phyloP scores from a whole-genome alignment of 2,113 vertebrate species.

The Cinclus mexicanus region DNA sequence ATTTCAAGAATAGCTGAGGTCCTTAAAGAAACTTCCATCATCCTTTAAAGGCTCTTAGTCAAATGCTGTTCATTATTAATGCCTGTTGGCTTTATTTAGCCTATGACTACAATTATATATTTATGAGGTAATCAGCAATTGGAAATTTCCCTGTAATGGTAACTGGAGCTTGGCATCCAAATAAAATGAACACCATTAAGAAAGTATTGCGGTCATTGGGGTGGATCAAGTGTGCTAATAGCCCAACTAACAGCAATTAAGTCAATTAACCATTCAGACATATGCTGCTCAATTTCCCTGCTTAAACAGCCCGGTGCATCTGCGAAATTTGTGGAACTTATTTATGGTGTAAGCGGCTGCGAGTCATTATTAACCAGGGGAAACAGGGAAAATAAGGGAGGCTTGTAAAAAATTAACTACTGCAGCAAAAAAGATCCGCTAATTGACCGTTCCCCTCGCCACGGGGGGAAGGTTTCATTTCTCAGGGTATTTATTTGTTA shows the following conservation, averaged over 20 bases:
- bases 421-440: constrained; percentile 12
- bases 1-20: constrained; percentile 68
- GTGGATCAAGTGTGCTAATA: constrained; percentile 85
- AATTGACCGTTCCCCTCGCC: constrained; percentile 28
- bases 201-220: constrained; percentile 78
- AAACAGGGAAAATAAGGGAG: constrained; percentile 33
- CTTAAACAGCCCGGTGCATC: constrained; percentile 71
- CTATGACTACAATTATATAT: constrained; percentile 82
- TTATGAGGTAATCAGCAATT: constrained; percentile 85
- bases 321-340: constrained; percentile 69
- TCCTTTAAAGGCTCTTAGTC: constrained; percentile 53
- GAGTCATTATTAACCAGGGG: constrained; percentile 49
- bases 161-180: constrained; percentile 81
- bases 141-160: constrained; percentile 85
- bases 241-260: constrained; percentile 84
- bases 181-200: constrained; percentile 78
- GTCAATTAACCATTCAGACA: constrained; percentile 85
- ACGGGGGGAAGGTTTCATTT: neutral
- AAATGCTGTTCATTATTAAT: constrained; percentile 77
- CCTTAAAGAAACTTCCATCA: constrained; percentile 55
- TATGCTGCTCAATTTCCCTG: constrained; percentile 78
- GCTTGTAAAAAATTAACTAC: constrained; percentile 54
- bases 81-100: constrained; percentile 74
- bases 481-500: neutral
- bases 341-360: constrained; percentile 58